Conservation (phyloP, 2,113 vertebrate genomes). For the Hippoglossus stenolepis region DNA sequence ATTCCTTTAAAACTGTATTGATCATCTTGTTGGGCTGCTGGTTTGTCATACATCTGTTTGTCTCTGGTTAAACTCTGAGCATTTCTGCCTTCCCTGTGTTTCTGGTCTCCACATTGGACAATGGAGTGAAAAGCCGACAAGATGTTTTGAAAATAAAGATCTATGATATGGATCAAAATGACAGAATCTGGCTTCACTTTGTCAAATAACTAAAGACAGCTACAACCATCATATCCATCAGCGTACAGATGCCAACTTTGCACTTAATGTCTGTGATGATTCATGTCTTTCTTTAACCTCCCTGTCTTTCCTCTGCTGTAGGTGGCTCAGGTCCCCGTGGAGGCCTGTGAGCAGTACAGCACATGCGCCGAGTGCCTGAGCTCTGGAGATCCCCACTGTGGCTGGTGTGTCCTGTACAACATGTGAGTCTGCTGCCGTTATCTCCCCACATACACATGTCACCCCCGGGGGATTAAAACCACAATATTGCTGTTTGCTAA, state of each 20-base stretch:
- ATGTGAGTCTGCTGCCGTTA: slow-evolving; percentile 84
- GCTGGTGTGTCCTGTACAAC: slow-evolving; percentile 96
- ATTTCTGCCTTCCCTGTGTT: too few species aligned
- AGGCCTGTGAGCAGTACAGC: slow-evolving; percentile 91
- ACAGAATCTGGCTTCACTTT: too few species aligned
- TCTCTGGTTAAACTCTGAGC: too few species aligned
- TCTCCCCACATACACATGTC: slow-evolving; percentile 21
- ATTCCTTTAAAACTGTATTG: not conserved
- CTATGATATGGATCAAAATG: too few species aligned
- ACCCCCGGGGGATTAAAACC: slow-evolving; percentile 44
- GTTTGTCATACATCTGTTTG: not conserved
- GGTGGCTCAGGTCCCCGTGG: slow-evolving; percentile 92
- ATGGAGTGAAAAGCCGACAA: too few species aligned
- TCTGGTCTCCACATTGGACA: too few species aligned
- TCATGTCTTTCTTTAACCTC: not conserved
- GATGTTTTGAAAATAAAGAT: too few species aligned
- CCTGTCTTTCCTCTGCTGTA: slow-evolving; percentile 58
- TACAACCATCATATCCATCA: too few species aligned
- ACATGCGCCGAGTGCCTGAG: slow-evolving; percentile 91
- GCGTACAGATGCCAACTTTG: too few species aligned
- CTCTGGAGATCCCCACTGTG: slow-evolving; percentile 94
- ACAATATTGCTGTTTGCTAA: slow-evolving; percentile 30
- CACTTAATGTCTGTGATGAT: not conserved
- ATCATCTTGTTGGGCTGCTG: not conserved
- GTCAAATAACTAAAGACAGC: too few species aligned